These are phyloP conservation scores for Strix aluco DNA, from an alignment of 2,113 vertebrate genomes.

Conservation along the genomic window DNA sequence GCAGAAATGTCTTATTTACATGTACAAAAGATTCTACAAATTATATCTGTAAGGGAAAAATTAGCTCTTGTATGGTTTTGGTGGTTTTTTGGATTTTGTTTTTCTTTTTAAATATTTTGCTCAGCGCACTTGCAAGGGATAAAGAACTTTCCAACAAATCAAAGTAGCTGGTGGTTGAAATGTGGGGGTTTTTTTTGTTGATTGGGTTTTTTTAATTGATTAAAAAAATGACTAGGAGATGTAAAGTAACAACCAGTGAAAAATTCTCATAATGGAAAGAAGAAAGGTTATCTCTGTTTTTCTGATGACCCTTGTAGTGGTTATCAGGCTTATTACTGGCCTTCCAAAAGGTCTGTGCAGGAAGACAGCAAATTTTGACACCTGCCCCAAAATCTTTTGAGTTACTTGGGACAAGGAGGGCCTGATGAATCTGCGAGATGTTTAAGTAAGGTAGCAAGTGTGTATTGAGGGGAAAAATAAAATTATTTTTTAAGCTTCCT, in stretches of 20 bases:
- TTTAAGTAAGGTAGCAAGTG: background rate
- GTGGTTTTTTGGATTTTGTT: fast-evolving
- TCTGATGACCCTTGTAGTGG: background rate
- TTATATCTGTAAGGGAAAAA: background rate
- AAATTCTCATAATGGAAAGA: background rate
- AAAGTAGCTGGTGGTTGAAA: background rate
- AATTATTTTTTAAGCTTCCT: background rate
- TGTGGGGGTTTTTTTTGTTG: background rate
- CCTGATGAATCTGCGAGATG: background rate
- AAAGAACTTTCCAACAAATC: background rate
- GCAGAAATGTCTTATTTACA: background rate
- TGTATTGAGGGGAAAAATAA: background rate
- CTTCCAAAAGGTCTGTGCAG: background rate
- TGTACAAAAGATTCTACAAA: background rate
- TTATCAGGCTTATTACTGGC: background rate
- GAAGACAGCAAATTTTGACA: background rate
- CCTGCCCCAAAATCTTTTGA: background rate
- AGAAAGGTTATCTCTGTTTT: background rate
- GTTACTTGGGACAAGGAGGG: background rate
- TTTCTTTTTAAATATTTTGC: background rate
- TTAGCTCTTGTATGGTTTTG: background rate
- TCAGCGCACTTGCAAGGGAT: background rate
- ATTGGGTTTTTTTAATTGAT: background rate
- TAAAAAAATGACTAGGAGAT: background rate
- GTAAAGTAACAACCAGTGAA: background rate